phyloP scores from a whole-genome alignment of 1,140 invertebrate species.

The Drosophila obscura region DNA sequence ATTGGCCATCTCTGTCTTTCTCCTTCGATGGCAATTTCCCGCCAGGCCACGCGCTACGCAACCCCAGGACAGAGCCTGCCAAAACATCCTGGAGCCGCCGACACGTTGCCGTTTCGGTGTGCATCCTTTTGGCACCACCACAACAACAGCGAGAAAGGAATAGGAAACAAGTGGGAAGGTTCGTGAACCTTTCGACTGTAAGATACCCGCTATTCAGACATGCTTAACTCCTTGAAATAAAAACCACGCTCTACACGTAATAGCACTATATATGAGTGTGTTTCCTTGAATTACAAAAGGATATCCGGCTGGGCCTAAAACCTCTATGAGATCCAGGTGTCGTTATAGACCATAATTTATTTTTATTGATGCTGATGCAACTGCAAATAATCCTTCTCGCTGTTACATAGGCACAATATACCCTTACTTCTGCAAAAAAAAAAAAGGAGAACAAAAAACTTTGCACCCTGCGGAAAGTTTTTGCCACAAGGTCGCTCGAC shows the following conservation, averaged over 20 bases:
- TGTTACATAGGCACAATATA: background rate
- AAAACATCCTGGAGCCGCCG: conserved; percentile 48
- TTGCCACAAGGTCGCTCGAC: conserved; percentile 65
- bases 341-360: too few species aligned
- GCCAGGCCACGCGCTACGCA: conserved; percentile 44
- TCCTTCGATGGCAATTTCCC: conserved; percentile 44
- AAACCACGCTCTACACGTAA: too few species aligned
- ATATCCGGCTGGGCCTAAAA: too few species aligned
- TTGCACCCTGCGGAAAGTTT: conserved; percentile 62
- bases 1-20: background rate
- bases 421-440: background rate
- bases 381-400: too few species aligned
- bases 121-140: conserved; percentile 53
- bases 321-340: too few species aligned
- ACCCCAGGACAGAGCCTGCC: conserved; percentile 15
- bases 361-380: too few species aligned
- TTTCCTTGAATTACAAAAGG: too few species aligned
- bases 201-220: too few species aligned
- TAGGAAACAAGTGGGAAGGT: conserved; percentile 5
- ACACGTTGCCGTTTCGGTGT: conserved; percentile 56
- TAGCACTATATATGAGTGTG: too few species aligned
- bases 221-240: too few species aligned
- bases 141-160: conserved; percentile 9
- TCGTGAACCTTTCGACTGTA: too few species aligned
- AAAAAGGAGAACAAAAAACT: conserved; percentile 43